Evolutionary conservation across 2,888 invertebrate genomes (phyloP), one percentile per base, ranked within the genome.

Genomic region (Pristionchus japonicus): DNA sequence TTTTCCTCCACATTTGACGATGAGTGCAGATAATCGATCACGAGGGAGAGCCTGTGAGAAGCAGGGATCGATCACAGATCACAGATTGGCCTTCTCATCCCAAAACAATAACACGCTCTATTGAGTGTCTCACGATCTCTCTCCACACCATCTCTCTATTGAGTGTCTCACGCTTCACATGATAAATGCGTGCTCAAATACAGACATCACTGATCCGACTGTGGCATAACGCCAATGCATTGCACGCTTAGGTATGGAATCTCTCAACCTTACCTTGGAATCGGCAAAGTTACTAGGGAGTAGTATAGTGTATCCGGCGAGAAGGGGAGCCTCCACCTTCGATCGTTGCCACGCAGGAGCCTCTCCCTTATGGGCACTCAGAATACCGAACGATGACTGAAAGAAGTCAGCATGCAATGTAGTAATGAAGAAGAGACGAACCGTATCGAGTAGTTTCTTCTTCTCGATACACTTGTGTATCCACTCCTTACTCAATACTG

Each of bases 401-500:
- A 64, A 64, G 37, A 1, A 61, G 23, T 3, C 9, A 31, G 34
- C 37, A 1, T 7, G 31, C 15, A 20, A 64, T 13, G 27, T 37
- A 6, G 17, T 49, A 49, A 27, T 1, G 1, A 6, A 4, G 47
- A 49, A 82, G 1, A 49, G 31, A 27, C 84, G 23, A n/a, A 89
- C 89, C 87, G 83, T 64, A 70, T 74, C 74, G 20, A 89, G 3
- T 13, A 89, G 34, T 20, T 84, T 67, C 43, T 37, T 61, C 61
- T 49, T 74, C 47, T 23, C 70, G 20, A 89, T 64, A 20, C 77
- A 86, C 31, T 77, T 74, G 40, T 80, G 85, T 64, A 89, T 67
- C 89, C 89, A 89, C 27, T 89, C 77, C 64, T 57, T 85, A 17
- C 85, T 20, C 34, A 89, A 1, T 1, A 89, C 43, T 23, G 61